Evolutionary conservation across 2,888 invertebrate species (phyloP), one percentile per base, ranked within the genome.

Genomic region (Drosophila tanythrix): DNA sequence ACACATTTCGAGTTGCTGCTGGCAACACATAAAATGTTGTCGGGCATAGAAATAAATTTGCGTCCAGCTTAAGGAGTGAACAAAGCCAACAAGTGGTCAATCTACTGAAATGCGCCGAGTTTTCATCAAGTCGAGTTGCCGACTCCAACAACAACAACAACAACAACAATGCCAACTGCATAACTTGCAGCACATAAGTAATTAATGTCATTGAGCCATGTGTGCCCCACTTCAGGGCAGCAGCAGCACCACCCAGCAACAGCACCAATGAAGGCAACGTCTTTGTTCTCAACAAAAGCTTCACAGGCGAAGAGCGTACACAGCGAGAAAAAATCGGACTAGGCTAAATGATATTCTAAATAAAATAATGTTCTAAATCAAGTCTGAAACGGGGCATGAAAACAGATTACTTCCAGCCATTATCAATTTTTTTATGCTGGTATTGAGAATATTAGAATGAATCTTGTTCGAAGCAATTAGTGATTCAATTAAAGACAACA

Each of bases 201-300:
- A 68, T 78, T 60, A 81, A 68, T 81, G 81, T 78, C 81, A 72
- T 81, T 65, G 78, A 76, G 72, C 38, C 52, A 65, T 71, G 61
- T 77, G 64, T 73, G 77, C 51, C 73, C 78, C 78, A 81, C 81
- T 81, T 81, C 50, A 77, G 50, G n/a, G 59, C 27, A 60, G 25
- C n/a, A 36, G 18, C 21, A 33, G 52, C 53, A 21, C 10, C 51
- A 69, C 52, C 31, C 61, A 33, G 29, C 29, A 35, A 5, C 51
- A 57, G n/a, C 53, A 21, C 18, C 53, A 48, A 27, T 61, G 27
- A 65, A 70, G 66, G 55, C 77, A 68, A 31, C 27, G 53, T 31
- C 72, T 69, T 72, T 81, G 72, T 76, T 65, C 58, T 50, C 56
- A 27, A 21, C 21, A 29, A 46, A 31, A 35, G 61, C 18, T 51